Evolutionary conservation across 2,113 vertebrate species (phyloP).

Genomic region (Anhinga rufa): DNA sequence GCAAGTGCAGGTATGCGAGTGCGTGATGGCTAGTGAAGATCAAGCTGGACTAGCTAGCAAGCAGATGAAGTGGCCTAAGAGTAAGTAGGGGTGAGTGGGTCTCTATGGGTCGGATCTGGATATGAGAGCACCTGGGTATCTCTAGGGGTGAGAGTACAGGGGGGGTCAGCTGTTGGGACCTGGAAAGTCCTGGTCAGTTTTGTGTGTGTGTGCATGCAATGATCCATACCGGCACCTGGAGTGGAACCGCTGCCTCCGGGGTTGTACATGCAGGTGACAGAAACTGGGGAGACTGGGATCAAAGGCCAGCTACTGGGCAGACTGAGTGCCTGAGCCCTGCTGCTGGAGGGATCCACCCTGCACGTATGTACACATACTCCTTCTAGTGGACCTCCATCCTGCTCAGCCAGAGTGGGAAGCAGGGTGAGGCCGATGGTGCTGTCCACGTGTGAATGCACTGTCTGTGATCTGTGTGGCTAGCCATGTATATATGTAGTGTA

Average conservation of each 20-base stretch:
- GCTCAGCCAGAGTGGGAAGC: not conserved
- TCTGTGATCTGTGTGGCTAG: too few species aligned
- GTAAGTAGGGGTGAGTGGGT: not conserved
- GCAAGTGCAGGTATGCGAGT: not conserved
- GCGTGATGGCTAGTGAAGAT: not conserved
- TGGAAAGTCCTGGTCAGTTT: not conserved
- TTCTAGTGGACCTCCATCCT: not conserved
- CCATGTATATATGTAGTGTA: fast-evolving
- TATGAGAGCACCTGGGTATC: not conserved
- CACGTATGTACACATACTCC: not conserved
- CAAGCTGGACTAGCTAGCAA: not conserved
- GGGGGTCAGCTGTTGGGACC: not conserved
- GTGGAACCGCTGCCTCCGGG: not conserved
- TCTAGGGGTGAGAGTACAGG: not conserved
- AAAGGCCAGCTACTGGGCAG: not conserved
- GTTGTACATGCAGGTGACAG: not conserved
- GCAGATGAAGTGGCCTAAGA: not conserved
- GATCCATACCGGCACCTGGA: not conserved
- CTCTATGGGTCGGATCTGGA: not conserved
- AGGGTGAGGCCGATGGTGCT: not conserved
- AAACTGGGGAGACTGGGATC: not conserved
- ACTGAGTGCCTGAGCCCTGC: not conserved
- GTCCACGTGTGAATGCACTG: not conserved
- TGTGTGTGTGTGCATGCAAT: too few species aligned
- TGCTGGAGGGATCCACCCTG: not conserved